Conservation (phyloP, 2,888 invertebrate genomes). For the Trissonchulus latispiculum region DNA sequence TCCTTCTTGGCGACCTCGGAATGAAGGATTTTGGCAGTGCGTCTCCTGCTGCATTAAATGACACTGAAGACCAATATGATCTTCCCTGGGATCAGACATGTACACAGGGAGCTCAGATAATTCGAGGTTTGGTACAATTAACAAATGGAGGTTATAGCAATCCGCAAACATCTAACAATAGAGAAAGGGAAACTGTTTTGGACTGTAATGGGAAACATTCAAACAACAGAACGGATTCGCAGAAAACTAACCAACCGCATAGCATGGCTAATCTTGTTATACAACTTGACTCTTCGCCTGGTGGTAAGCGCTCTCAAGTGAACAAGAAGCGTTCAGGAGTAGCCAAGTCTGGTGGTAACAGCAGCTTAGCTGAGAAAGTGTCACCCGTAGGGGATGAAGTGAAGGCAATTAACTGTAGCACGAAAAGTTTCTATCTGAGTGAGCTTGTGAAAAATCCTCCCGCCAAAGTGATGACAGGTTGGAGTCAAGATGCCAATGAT, state of each 20-base stretch:
- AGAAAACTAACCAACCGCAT: neutral
- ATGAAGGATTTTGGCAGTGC: too few relatives aligned
- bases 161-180: neutral
- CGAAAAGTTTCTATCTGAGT: neutral
- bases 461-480: neutral
- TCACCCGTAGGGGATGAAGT: neutral
- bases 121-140: neutral
- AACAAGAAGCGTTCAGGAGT: neutral
- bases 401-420: neutral
- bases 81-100: neutral
- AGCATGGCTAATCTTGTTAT: neutral
- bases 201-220: too few relatives aligned
- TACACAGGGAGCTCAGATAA: neutral
- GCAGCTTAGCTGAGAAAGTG: too few relatives aligned
- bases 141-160: neutral
- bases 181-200: too few relatives aligned
- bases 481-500: too few relatives aligned
- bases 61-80: neutral
- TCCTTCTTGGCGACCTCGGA: too few relatives aligned
- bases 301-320: neutral
- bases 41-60: too few relatives aligned
- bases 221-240: neutral
- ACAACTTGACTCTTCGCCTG: neutral
- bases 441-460: neutral
- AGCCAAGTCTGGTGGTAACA: too few relatives aligned